Base-by-base conservation (phyloP, 2,888 invertebrate genomes). In the Agrotis ipsilon region DNA sequence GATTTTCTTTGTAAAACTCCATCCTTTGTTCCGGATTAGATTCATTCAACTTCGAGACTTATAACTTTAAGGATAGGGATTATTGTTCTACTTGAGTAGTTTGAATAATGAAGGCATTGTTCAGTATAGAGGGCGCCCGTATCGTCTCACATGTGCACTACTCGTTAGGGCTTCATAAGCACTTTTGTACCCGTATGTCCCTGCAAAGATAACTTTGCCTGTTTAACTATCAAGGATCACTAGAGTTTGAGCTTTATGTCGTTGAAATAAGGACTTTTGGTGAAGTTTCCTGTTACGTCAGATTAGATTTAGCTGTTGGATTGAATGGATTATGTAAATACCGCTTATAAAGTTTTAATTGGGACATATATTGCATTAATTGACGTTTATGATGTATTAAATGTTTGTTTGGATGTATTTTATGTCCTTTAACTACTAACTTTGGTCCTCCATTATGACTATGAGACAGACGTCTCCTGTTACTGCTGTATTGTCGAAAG, bases 1-100 rank as follows among this genome's bases (percentile, higher is more conserved):
- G 93, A 93, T 90, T 89, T 92, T 91, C 92, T 92, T 93, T 93
- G 92, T 92, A 85, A 85, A 91, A 90, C 89, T 87, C 80, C 57
- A 64, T 79, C 88, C 85, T 88, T 89, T 91, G 89, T 87, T 87
- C 79, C 70, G 74, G 68, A 80, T 74, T 66, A 75, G 51, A 81
- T 82, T 86, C 81, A 84, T 78, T 72, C 80, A 81, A 91, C 78
- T 89, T 87, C 84, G 77, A 80, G 84, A 86, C 90, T 90, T 93
- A 89, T 76, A 75, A 73, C 80, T 72, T 73, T 21, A 64, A 4
- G 62, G 82, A 89, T 92, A 92, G 87, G 87, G 90, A 88, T 84
- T 78, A 85, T 85, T 88, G 77, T 90, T 72, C 83, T 82, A 85
- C 82, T 87, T 88, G 78, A 83, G 81, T 85, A 80, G 84, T 81